Percentiles rank a stretch among this genome's conserved stretches.
These are phyloP conservation scores for Garrulus glandarius DNA, from an alignment of 2,797 vertebrate genomes.

Conservation along the genomic window DNA sequence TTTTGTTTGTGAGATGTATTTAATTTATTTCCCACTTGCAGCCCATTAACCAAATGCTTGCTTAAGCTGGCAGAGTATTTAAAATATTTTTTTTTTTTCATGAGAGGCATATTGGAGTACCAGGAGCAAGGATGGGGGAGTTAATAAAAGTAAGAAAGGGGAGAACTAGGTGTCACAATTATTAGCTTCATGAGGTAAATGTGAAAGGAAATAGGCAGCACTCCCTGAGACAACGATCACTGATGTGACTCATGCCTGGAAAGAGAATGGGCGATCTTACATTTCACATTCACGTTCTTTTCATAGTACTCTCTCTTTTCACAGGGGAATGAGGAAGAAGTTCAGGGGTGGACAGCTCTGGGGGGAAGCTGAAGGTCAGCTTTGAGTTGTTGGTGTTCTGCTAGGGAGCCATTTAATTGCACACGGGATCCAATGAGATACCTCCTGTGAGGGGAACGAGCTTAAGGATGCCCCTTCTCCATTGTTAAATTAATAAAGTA, in stretches of 20 bases:
- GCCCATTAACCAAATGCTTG: neutral
- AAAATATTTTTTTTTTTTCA: neutral
- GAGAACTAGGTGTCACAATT: neutral
- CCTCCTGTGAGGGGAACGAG: neutral
- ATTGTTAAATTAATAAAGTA: constrained; percentile 36
- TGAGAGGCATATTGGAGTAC: neutral
- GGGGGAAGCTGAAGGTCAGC: neutral
- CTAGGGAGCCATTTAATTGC: neutral
- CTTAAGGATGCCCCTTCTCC: neutral
- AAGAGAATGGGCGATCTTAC: neutral
- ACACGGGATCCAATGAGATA: neutral
- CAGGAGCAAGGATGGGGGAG: neutral
- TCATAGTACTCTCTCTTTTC: neutral
- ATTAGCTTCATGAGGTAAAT: neutral
- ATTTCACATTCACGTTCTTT: neutral
- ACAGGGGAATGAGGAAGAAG: neutral
- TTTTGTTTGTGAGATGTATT: neutral
- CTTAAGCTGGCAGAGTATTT: neutral
- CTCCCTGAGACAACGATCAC: neutral
- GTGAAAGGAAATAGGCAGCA: neutral
- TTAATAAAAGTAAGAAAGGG: neutral
- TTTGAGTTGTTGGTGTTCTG: neutral
- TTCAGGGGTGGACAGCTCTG: neutral
- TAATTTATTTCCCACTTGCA: neutral
- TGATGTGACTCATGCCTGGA: accelerated